Conservation (phyloP, 2,113 vertebrate species). For the Oriolus oriolus region DNA sequence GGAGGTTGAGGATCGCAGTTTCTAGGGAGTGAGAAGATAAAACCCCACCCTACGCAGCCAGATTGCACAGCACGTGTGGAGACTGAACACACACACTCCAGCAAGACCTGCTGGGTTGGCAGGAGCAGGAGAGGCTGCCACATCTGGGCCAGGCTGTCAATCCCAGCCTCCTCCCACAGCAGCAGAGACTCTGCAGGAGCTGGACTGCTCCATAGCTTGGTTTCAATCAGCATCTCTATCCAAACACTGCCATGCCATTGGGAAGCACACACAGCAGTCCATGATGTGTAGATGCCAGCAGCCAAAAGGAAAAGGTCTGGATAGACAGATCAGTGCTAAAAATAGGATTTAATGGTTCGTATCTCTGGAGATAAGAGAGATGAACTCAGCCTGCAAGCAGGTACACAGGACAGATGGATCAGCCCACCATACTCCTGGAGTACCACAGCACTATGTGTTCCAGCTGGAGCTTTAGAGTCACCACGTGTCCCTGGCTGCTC, state of each 20-base stretch:
- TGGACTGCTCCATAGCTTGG: background rate
- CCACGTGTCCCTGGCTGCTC: background rate
- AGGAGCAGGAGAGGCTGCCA: background rate
- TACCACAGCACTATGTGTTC: background rate
- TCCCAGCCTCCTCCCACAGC: background rate
- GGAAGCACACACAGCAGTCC: background rate
- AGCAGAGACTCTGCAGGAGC: background rate
- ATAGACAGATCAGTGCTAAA: background rate
- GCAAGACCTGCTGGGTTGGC: background rate
- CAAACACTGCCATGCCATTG: accelerated
- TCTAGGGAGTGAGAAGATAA: background rate
- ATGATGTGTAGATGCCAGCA: accelerated
- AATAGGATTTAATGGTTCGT: accelerated
- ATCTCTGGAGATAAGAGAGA: background rate
- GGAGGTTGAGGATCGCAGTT: background rate
- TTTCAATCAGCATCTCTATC: background rate
- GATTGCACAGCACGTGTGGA: background rate
- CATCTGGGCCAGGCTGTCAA: background rate
- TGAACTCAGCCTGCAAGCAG: background rate
- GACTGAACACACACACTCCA: background rate
- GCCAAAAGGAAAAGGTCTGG: background rate
- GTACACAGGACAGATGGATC: background rate
- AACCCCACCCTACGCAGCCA: background rate
- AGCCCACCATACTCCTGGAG: background rate
- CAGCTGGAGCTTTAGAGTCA: background rate